Evolutionary conservation across 2,888 invertebrate species (phyloP).

Genomic region (Agrochola macilenta): DNA sequence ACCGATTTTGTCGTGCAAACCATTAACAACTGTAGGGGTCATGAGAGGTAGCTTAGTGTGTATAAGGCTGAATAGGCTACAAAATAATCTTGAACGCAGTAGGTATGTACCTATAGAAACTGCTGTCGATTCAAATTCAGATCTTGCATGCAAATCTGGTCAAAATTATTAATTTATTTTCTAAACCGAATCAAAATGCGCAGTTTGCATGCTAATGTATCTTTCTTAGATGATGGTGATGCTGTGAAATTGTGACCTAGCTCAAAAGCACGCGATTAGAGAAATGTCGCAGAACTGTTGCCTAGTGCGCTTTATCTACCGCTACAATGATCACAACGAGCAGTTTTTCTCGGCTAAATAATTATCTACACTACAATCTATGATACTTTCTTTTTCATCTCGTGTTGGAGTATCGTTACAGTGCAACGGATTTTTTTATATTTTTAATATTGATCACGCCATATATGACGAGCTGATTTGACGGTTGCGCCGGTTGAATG

Average conservation of each 20-base stretch:
- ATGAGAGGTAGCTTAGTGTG: not conserved
- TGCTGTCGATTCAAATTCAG: not conserved
- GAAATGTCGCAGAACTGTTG: constrained; percentile 53
- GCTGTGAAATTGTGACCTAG: constrained; percentile 47
- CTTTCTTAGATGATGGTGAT: constrained; percentile 27
- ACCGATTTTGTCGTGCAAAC: not conserved
- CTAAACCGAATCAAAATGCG: constrained; percentile 31
- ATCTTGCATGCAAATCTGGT: constrained; percentile 19
- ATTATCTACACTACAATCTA: constrained; percentile 43
- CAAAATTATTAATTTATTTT: constrained; percentile 40
- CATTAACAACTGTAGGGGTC: not conserved
- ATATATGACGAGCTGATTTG: constrained; percentile 52
- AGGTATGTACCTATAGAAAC: constrained; percentile 3
- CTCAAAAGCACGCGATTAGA: constrained; percentile 57
- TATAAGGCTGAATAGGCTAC: not conserved
- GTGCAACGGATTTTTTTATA: constrained; percentile 39
- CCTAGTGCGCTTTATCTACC: constrained; percentile 35
- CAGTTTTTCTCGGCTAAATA: constrained; percentile 49
- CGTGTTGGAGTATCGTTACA: constrained; percentile 57
- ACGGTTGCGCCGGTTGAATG: constrained; percentile 40
- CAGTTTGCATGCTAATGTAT: constrained; percentile 43
- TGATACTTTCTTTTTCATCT: constrained; percentile 62
- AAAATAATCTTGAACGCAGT: not conserved
- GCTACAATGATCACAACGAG: constrained; percentile 47
- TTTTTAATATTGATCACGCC: constrained; percentile 50